Evolutionary conservation across 2,888 invertebrate species (phyloP).

Genomic region (Cheiracanthium punctorium): DNA sequence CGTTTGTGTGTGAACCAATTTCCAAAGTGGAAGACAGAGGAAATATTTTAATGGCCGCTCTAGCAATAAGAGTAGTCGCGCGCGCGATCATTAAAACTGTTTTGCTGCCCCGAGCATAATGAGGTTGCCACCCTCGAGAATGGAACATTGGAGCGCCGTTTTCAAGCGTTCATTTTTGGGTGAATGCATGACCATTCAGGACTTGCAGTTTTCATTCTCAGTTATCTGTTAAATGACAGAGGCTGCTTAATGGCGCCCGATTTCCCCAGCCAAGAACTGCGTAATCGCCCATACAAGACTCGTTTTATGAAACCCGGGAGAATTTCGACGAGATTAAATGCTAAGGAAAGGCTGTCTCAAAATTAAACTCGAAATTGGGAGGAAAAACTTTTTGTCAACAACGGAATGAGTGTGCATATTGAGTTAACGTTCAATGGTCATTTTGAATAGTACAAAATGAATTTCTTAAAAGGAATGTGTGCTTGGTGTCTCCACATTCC

Average conservation of each 20-base stretch:
- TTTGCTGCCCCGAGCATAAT: not conserved
- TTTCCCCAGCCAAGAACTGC: not conserved
- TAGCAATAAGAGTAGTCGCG: not conserved
- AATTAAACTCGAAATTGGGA: not conserved
- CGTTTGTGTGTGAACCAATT: not conserved
- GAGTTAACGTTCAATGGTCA: no score
- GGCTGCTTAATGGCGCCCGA: not conserved
- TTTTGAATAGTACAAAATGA: no score
- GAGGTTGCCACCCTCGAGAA: not conserved
- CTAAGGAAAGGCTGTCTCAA: not conserved
- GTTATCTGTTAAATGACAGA: not conserved
- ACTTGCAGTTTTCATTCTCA: not conserved
- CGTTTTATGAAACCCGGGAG: not conserved
- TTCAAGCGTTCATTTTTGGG: conserved; percentile 1
- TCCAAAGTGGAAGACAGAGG: not conserved
- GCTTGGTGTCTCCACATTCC: no score
- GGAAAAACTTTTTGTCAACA: no score
- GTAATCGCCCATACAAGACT: not conserved
- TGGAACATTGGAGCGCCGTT: not conserved
- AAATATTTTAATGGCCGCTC: conserved; percentile 8
- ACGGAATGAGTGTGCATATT: no score
- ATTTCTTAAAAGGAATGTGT: no score
- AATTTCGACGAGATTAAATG: not conserved
- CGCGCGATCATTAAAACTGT: not conserved
- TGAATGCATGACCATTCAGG: not conserved